Evolutionary conservation across 2,888 invertebrate species (phyloP).

Genomic region (Lasiommata megera): DNA sequence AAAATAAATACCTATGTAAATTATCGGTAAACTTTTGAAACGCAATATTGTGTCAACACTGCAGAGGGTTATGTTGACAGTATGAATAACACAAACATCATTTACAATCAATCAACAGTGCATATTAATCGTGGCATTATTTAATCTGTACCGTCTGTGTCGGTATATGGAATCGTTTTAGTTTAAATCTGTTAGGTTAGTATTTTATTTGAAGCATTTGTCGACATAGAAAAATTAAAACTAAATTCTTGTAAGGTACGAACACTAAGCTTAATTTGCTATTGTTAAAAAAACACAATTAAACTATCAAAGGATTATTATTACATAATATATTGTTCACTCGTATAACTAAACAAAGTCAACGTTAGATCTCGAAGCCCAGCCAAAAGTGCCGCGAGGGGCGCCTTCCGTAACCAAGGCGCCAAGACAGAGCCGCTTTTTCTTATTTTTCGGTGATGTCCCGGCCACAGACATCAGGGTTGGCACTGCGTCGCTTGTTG

Average conservation of each 20-base stretch:
- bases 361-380: too few species aligned
- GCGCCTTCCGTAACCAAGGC: too few species aligned
- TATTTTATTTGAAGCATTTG: conserved; percentile 23
- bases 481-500: too few species aligned
- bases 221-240: background rate
- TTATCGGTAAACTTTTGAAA: background rate
- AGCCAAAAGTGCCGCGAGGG: too few species aligned
- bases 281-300: too few species aligned
- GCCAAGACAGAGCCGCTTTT: too few species aligned
- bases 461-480: too few species aligned
- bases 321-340: too few species aligned
- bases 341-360: too few species aligned
- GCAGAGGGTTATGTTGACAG: conserved; percentile 8
- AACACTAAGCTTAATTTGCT: too few species aligned
- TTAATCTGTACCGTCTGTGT: conserved; percentile 22
- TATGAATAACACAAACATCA: conserved; percentile 27
- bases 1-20: background rate
- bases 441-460: too few species aligned
- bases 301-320: too few species aligned
- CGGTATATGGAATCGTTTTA: conserved; percentile 23
- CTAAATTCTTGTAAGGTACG: background rate
- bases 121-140: conserved; percentile 27
- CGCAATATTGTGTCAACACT: background rate
- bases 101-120: conserved; percentile 21
- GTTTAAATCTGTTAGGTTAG: conserved; percentile 20